Percentiles rank a stretch among this genome's conserved stretches.
These are phyloP conservation scores for Poecilia wingei DNA, from an alignment of 2,797 vertebrate genomes.

Conservation along the genomic window DNA sequence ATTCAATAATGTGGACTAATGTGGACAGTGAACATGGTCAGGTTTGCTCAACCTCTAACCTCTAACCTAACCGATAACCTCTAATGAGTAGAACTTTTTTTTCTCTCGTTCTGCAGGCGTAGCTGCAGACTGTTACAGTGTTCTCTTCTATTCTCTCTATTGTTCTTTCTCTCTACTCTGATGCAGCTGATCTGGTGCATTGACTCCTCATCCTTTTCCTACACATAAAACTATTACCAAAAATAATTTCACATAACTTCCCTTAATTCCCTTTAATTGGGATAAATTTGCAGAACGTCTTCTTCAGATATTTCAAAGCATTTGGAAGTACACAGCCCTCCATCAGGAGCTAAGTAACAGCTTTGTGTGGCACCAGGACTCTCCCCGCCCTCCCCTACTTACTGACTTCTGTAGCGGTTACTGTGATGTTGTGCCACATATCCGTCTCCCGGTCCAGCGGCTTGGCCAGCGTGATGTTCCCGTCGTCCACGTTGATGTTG, in stretches of 20 bases:
- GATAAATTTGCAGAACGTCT: background rate
- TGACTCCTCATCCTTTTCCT: background rate
- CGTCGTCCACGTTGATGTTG: slow-evolving; percentile 96
- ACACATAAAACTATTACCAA: background rate
- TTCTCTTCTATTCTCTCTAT: background rate
- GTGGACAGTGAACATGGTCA: too few species aligned
- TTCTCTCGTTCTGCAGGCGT: background rate
- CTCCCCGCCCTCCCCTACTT: slow-evolving; percentile 72
- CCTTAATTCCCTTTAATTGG: background rate
- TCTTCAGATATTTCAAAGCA: background rate
- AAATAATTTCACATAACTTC: background rate
- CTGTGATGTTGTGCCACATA: slow-evolving; percentile 97
- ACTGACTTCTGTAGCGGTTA: slow-evolving; percentile 97
- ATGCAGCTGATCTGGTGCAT: background rate
- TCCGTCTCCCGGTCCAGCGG: slow-evolving; percentile 93
- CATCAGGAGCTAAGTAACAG: background rate
- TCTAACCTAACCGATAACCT: background rate
- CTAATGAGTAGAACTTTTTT: background rate
- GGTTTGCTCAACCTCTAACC: too few species aligned
- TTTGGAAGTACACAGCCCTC: background rate
- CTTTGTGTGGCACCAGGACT: background rate
- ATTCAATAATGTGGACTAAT: too few species aligned
- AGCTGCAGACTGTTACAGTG: background rate
- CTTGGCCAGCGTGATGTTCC: slow-evolving; percentile 94
- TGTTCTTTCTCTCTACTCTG: background rate